phyloP scores from a whole-genome alignment of 2,113 vertebrate species.

The Seriola quinqueradiata region DNA sequence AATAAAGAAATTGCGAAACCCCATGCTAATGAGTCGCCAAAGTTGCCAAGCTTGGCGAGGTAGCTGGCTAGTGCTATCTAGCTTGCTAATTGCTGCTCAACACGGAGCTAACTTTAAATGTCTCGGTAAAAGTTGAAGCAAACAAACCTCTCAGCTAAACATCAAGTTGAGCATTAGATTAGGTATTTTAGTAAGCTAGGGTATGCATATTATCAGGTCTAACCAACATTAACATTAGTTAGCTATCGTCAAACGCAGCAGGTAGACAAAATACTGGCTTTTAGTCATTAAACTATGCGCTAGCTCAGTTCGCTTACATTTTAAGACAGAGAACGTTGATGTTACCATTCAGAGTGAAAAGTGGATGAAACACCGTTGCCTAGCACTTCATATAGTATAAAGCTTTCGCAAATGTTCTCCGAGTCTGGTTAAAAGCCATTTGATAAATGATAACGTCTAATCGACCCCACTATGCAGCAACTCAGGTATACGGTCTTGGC shows the following conservation, averaged over 20 bases:
- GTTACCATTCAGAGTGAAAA: constrained; percentile 45
- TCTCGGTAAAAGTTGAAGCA: constrained; percentile 42
- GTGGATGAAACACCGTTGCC: background rate
- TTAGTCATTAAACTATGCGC: constrained; percentile 23
- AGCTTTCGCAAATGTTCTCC: background rate
- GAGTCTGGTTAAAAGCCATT: constrained; percentile 33
- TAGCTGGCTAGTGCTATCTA: constrained; percentile 31
- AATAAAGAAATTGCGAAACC: background rate
- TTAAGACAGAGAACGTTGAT: background rate
- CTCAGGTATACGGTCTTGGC: background rate
- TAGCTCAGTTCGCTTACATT: constrained; percentile 55
- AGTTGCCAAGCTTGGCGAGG: background rate
- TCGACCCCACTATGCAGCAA: constrained; percentile 24
- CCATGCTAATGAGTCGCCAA: background rate
- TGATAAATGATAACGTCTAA: constrained; percentile 3
- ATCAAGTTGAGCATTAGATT: background rate
- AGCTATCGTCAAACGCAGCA: constrained; percentile 4
- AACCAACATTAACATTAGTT: background rate
- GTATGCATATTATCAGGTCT: background rate
- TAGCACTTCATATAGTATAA: background rate
- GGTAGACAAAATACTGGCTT: constrained; percentile 16
- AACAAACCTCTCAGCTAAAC: background rate
- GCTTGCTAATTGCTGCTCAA: constrained; percentile 27
- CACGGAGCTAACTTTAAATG: constrained; percentile 44
- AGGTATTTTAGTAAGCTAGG: background rate